A percentile compares a stretch with the other conserved stretches of the same genome.
Evolutionary conservation across 1,140 invertebrate species (phyloP).

Genomic region (Druon quercuslanigerum): DNA sequence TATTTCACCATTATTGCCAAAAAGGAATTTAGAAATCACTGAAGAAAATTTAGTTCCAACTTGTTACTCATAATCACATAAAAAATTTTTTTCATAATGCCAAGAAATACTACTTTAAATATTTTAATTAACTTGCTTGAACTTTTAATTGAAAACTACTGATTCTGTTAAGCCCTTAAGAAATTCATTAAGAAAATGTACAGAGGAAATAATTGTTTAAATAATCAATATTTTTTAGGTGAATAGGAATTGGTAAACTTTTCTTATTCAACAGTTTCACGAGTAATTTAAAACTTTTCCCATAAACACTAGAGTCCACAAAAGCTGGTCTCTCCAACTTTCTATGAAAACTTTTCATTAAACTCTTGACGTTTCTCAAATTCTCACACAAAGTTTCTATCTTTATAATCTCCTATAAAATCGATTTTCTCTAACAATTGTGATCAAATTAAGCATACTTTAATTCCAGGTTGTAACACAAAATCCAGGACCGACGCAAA

Average conservation of each 20-base stretch:
- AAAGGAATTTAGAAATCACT: too few species aligned
- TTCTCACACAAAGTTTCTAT: conserved; percentile 10
- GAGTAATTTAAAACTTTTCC: conserved; percentile 18
- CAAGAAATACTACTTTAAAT: too few species aligned
- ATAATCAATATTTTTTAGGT: conserved; percentile 4
- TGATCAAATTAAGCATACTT: background rate
- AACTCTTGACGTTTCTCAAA: conserved; percentile 22
- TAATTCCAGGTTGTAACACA: background rate
- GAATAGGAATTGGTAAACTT: conserved; percentile 12
- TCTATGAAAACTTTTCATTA: conserved; percentile 26
- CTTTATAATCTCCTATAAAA: background rate
- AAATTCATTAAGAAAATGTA: too few species aligned
- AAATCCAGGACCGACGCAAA: background rate
- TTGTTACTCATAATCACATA: too few species aligned
- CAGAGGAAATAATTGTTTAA: too few species aligned
- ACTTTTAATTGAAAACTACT: too few species aligned
- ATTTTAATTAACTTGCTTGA: too few species aligned
- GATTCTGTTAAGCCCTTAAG: too few species aligned
- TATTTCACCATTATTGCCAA: too few species aligned
- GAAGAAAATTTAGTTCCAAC: too few species aligned
- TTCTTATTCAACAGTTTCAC: conserved; percentile 22
- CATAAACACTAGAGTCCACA: conserved; percentile 6
- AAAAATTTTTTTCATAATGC: too few species aligned
- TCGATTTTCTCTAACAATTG: background rate
- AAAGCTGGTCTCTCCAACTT: conserved; percentile 16